Conservation (phyloP, 2,888 invertebrate species). For the Tortricodes alternella region DNA sequence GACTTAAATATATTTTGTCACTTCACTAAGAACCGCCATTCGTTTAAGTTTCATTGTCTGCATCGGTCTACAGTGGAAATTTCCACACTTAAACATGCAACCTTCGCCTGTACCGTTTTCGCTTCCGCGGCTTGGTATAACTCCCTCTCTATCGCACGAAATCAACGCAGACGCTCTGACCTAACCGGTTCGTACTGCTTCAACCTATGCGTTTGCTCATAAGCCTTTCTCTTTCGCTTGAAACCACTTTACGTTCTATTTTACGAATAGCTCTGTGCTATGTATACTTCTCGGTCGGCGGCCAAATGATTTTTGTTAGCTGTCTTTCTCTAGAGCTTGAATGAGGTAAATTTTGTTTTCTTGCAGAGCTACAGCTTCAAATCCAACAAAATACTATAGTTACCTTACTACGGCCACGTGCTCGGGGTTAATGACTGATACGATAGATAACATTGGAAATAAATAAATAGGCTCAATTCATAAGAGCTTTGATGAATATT, state of each 20-base stretch:
- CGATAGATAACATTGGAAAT: constrained; percentile 71
- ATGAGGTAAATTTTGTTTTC: constrained; percentile 77
- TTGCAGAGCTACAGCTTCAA: constrained; percentile 82
- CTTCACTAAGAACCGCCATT: constrained; percentile 57
- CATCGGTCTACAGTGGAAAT: constrained; percentile 81
- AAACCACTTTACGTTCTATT: constrained; percentile 76
- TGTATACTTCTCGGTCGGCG: constrained; percentile 82
- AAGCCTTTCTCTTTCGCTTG: constrained; percentile 61
- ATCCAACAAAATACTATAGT: constrained; percentile 76
- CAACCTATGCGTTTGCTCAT: constrained; percentile 46
- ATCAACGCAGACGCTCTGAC: constrained; percentile 78
- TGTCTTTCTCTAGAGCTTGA: constrained; percentile 82
- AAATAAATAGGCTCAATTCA: constrained; percentile 61
- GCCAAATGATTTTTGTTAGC: constrained; percentile 79
- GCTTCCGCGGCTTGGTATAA: constrained; percentile 48
- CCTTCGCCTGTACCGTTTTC: constrained; percentile 62
- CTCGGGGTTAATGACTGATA: constrained; percentile 78
- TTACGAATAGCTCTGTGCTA: constrained; percentile 81
- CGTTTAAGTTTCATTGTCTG: constrained; percentile 80
- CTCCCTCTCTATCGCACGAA: constrained; percentile 57
- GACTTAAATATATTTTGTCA: constrained; percentile 18
- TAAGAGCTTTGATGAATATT: constrained; percentile 30
- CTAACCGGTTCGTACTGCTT: constrained; percentile 64
- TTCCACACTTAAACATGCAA: constrained; percentile 80
- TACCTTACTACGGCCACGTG: constrained; percentile 71